These are phyloP conservation scores for Thalassophryne amazonica DNA, from an alignment of 2,797 vertebrate species.

Conservation along the genomic window DNA sequence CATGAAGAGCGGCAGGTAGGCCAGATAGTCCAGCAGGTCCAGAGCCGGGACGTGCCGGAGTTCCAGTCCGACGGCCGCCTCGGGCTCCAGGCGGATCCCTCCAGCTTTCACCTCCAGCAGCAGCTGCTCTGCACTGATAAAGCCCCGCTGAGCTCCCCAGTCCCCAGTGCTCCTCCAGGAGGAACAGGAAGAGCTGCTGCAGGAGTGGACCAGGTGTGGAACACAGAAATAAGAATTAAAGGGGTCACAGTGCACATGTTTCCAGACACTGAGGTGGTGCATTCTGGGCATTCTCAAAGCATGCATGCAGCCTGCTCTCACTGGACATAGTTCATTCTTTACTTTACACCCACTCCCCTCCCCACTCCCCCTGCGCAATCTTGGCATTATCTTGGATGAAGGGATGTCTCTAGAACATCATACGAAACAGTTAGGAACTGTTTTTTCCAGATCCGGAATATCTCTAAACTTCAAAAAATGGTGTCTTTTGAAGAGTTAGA, in stretches of 20 bases:
- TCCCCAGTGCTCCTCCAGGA: conserved; percentile 71
- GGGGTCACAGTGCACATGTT: not conserved
- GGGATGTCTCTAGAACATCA: too few species aligned
- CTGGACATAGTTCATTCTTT: too few species aligned
- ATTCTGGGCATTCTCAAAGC: too few species aligned
- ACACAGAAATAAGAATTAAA: conserved; percentile 45
- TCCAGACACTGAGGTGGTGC: too few species aligned
- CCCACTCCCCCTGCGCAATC: too few species aligned
- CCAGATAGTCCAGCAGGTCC: conserved; percentile 75
- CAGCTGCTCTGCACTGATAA: conserved; percentile 73
- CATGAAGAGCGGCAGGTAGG: conserved; percentile 74
- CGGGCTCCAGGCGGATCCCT: conserved; percentile 57
- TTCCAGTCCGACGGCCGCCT: conserved; percentile 52
- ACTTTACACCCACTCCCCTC: too few species aligned
- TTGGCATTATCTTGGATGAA: too few species aligned
- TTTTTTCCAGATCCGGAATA: too few species aligned
- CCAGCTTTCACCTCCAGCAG: conserved; percentile 74
- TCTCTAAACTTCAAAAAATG: too few species aligned
- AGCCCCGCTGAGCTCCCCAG: conserved; percentile 32
- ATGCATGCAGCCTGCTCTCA: too few species aligned
- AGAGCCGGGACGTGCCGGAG: conserved; percentile 60
- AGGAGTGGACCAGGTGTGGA: conserved; percentile 62
- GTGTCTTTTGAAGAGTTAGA: too few species aligned
- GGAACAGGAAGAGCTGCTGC: conserved; percentile 77
- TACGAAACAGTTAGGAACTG: too few species aligned